These are phyloP conservation scores for Leptonema lineaticorne DNA, from an alignment of 1,140 invertebrate genomes.

Conservation along the genomic window DNA sequence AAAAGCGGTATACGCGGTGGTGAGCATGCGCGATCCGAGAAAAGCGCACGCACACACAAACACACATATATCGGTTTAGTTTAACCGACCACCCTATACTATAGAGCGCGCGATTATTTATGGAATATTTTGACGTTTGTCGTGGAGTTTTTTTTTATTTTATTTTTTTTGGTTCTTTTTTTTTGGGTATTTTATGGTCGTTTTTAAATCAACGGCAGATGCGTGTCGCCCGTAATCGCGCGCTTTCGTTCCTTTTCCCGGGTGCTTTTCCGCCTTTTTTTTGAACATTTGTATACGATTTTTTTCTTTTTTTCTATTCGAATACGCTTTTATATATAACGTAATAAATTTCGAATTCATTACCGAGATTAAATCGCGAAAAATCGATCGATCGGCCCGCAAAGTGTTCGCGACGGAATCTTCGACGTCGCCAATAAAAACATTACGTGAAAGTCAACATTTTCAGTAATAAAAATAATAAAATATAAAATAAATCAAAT, in stretches of 20 bases:
- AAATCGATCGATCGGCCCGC: not conserved
- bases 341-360: constrained; percentile 20
- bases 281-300: not conserved
- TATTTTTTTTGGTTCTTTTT: too few species aligned
- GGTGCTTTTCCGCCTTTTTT: not conserved
- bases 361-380: constrained; percentile 5
- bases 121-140: constrained; percentile 38
- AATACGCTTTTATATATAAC: not conserved
- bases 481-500: too few species aligned
- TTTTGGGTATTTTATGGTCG: constrained; percentile 36
- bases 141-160: too few species aligned
- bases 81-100: too few species aligned
- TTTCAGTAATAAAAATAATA: too few species aligned
- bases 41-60: constrained; percentile 3
- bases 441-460: too few species aligned
- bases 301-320: not conserved
- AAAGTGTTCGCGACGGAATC: too few species aligned
- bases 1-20: not conserved
- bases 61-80: too few species aligned
- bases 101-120: constrained; percentile 34
- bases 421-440: too few species aligned
- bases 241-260: not conserved
- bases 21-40: not conserved
- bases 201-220: constrained; percentile 40
- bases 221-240: constrained; percentile 32